Evolutionary conservation across 2,797 vertebrate species (phyloP).

Genomic region (Gambusia yucatana): DNA sequence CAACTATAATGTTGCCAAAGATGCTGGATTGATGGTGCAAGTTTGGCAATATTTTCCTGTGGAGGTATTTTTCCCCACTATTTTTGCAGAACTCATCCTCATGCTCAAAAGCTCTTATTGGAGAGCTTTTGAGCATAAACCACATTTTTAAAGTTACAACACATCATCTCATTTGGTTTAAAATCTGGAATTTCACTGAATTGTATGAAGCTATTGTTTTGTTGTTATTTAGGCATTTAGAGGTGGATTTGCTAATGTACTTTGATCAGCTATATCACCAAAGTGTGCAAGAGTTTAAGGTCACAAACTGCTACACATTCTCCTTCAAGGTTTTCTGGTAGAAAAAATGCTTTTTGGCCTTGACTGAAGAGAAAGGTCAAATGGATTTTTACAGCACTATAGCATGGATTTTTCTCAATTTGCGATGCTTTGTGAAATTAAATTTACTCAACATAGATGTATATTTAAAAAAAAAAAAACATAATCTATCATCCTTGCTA

Average conservation of each 20-base stretch:
- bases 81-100: not conserved
- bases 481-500: slow-evolving; percentile 36
- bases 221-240: too few species aligned
- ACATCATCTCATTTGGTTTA: not conserved
- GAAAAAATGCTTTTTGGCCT: not conserved
- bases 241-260: not conserved
- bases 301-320: not conserved
- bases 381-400: not conserved
- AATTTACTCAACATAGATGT: not conserved
- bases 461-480: not conserved
- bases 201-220: too few species aligned
- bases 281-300: not conserved
- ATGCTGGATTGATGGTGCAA: too few species aligned
- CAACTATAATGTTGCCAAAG: not conserved
- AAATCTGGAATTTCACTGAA: not conserved
- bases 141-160: not conserved
- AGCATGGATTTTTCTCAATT: slow-evolving; percentile 14
- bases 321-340: not conserved
- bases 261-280: not conserved
- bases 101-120: too few species aligned
- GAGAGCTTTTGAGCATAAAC: not conserved
- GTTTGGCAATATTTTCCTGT: not conserved
- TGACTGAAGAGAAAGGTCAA: not conserved
- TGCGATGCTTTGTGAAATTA: slow-evolving; percentile 19
- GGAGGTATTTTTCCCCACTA: not conserved